Percentiles rank a stretch among this genome's conserved stretches.
phyloP scores from a whole-genome alignment of 2,113 vertebrate genomes.

The Triplophysa tibetana region DNA sequence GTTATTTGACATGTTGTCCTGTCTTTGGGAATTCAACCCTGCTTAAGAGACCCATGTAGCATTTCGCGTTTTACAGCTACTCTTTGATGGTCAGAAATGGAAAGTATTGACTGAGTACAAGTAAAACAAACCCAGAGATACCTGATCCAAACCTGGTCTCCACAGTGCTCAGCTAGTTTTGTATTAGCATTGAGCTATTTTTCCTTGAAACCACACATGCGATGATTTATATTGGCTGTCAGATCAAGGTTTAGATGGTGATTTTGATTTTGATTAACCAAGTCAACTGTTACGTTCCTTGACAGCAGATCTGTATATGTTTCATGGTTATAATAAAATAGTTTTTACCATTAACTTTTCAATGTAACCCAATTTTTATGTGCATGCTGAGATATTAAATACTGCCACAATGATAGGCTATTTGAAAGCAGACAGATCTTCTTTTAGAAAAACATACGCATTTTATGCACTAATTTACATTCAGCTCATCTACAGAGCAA shows the following conservation, averaged over 20 bases:
- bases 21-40: neutral
- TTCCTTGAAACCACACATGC: neutral
- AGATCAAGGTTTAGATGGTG: constrained; percentile 19
- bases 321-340: constrained; percentile 33
- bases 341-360: constrained; percentile 36
- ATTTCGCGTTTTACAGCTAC: neutral
- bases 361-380: constrained; percentile 17
- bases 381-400: constrained; percentile 8
- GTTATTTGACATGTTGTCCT: neutral
- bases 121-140: constrained; percentile 6
- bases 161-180: neutral
- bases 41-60: neutral
- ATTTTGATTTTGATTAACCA: constrained; percentile 25
- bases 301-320: constrained; percentile 19
- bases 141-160: neutral
- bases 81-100: neutral
- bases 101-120: constrained; percentile 15
- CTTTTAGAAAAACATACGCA: constrained; percentile 53
- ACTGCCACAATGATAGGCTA: constrained; percentile 1
- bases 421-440: constrained; percentile 26
- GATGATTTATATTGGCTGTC: constrained; percentile 39
- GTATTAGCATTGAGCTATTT: neutral
- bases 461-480: constrained; percentile 71
- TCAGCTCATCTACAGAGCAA: constrained; percentile 68
- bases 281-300: constrained; percentile 27